These are phyloP conservation scores for Montipora capitata DNA, from an alignment of 92 coral and sea anemone genomes.

Conservation along the genomic window DNA sequence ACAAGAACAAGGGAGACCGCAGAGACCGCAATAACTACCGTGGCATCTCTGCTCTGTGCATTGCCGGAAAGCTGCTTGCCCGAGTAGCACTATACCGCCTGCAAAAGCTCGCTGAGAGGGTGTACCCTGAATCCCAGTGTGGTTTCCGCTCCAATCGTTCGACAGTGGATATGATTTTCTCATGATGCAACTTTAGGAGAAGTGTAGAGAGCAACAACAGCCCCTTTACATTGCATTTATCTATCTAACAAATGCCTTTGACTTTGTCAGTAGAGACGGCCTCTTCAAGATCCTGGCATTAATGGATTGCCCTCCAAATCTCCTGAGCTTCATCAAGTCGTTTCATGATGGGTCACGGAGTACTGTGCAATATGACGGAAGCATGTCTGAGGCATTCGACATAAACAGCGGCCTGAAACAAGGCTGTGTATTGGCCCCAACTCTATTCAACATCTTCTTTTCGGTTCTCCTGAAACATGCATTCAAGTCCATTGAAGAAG, in stretches of 20 bases:
- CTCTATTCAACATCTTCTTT: too few species aligned
- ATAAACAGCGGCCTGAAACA: too few species aligned
- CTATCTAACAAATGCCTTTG: conserved; percentile 60
- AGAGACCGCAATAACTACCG: conserved; percentile 26
- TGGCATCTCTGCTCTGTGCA: conserved; percentile 68
- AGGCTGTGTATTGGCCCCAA: too few species aligned
- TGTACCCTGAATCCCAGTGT: conserved; percentile 58
- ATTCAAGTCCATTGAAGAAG: background rate
- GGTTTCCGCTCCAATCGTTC: conserved; percentile 40
- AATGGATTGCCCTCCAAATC: too few species aligned
- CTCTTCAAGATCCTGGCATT: too few species aligned
- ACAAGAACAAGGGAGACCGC: conserved; percentile 73
- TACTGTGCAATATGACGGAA: too few species aligned
- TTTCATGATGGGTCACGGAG: too few species aligned
- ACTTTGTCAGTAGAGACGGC: conserved; percentile 24
- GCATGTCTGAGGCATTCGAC: too few species aligned
- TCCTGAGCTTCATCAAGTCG: too few species aligned
- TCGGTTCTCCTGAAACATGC: too few species aligned
- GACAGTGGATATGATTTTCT: conserved; percentile 48
- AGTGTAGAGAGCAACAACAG: conserved; percentile 46
- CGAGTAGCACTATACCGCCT: too few species aligned
- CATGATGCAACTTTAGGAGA: conserved; percentile 69
- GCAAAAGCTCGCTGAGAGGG: background rate
- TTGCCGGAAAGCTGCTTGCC: conserved; percentile 20
- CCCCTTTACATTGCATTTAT: conserved; percentile 63